Evolutionary conservation across 2,113 vertebrate species (phyloP).

Genomic region (Dunckerocampus dactyliophorus): DNA sequence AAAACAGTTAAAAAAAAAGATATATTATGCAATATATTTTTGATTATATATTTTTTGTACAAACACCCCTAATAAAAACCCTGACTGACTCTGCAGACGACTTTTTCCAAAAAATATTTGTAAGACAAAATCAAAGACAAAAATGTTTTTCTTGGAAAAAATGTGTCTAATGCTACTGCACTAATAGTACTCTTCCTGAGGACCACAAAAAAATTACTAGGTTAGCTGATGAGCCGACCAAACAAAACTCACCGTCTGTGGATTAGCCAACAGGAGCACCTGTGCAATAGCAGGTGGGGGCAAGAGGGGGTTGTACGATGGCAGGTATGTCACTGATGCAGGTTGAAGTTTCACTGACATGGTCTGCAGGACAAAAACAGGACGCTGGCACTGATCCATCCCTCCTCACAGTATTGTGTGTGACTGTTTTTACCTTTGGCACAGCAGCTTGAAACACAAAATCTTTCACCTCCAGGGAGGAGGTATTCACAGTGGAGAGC

Average conservation of each 20-base stretch:
- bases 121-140: too few species aligned
- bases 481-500: constrained; percentile 83
- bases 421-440: constrained; percentile 77
- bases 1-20: too few species aligned
- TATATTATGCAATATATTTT: too few species aligned
- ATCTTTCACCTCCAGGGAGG: constrained; percentile 71
- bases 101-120: too few species aligned
- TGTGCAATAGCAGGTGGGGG: constrained; percentile 80
- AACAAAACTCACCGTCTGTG: constrained; percentile 69
- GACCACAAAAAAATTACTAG: too few species aligned
- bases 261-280: constrained; percentile 82
- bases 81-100: too few species aligned
- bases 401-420: neutral
- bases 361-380: constrained; percentile 53
- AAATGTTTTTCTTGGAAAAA: too few species aligned
- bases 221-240: too few species aligned
- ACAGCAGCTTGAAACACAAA: constrained; percentile 81
- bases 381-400: neutral
- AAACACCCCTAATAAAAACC: too few species aligned
- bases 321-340: constrained; percentile 74
- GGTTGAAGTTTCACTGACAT: constrained; percentile 84
- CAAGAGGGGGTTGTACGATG: constrained; percentile 80
- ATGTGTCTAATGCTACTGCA: too few species aligned
- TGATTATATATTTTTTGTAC: too few species aligned
- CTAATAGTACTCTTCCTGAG: too few species aligned